Conservation (phyloP, 2,888 invertebrate genomes). For the Drosophila borealis region DNA sequence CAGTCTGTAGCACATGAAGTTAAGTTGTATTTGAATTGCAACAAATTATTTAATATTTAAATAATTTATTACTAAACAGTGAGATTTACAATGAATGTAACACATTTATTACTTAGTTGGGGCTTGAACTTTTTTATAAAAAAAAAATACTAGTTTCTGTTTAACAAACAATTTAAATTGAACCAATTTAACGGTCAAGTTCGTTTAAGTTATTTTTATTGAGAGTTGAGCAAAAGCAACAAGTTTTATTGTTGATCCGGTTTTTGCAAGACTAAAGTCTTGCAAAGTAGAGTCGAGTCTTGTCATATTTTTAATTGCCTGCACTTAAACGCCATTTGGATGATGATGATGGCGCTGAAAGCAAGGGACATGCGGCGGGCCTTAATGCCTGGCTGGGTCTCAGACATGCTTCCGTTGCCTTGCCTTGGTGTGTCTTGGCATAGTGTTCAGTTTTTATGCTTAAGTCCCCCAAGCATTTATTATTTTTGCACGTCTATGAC, state of each 20-base stretch:
- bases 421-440: neutral
- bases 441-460: conserved; percentile 5
- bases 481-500: conserved; percentile 32
- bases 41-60: too few relatives aligned
- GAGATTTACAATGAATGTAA: too few relatives aligned
- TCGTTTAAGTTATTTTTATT: too few relatives aligned
- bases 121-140: too few relatives aligned
- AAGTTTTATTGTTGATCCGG: conserved; percentile 3
- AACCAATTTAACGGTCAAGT: too few relatives aligned
- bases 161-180: too few relatives aligned
- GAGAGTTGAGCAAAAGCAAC: neutral
- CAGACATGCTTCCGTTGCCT: conserved; percentile 9
- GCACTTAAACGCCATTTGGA: conserved; percentile 39
- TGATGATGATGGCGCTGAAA: conserved; percentile 14
- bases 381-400: conserved; percentile 16
- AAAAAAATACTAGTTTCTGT: too few relatives aligned
- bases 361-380: conserved; percentile 15
- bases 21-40: too few relatives aligned
- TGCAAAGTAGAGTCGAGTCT: neutral
- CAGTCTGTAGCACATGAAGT: too few relatives aligned
- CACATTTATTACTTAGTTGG: too few relatives aligned
- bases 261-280: neutral
- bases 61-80: too few relatives aligned
- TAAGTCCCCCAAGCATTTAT: conserved; percentile 27
- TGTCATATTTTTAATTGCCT: conserved; percentile 54